Evolutionary conservation across 2,888 invertebrate genomes (phyloP).

Genomic region (Emesis castigata): DNA sequence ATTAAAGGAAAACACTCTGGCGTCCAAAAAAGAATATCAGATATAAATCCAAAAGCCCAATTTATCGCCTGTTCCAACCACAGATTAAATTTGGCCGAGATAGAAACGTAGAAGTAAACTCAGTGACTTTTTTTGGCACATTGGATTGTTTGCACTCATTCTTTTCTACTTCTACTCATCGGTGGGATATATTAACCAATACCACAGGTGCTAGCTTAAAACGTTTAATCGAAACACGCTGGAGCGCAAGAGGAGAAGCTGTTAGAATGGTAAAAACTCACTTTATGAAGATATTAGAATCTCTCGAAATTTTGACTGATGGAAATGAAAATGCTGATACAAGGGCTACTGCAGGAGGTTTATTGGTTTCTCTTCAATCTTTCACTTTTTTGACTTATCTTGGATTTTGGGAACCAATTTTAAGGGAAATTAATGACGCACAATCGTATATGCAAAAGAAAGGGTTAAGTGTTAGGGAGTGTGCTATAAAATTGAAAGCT

Average conservation of each 20-base stretch:
- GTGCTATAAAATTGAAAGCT: constrained; percentile 12
- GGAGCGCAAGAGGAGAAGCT: constrained; percentile 26
- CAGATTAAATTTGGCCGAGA: constrained; percentile 6
- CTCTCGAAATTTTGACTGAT: background rate
- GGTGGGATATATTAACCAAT: constrained; percentile 1
- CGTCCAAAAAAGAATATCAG: too few relatives aligned
- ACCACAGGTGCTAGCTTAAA: constrained; percentile 9
- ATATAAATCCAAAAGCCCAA: constrained; percentile 1
- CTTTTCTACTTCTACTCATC: constrained; percentile 24
- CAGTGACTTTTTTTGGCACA: constrained; percentile 25
- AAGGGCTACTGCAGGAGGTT: background rate
- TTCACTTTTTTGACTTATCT: constrained; percentile 6
- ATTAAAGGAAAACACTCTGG: too few relatives aligned
- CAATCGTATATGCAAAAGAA: constrained; percentile 1
- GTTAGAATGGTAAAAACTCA: background rate
- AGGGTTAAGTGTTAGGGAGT: background rate
- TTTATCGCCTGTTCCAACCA: constrained; percentile 25
- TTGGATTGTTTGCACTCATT: constrained; percentile 14
- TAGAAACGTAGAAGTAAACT: constrained; percentile 22
- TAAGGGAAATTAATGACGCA: constrained; percentile 15
- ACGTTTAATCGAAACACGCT: constrained; percentile 17
- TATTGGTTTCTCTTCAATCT: constrained; percentile 2
- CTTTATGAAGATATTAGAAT: background rate
- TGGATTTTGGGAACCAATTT: constrained; percentile 6
- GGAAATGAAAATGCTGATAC: constrained; percentile 9